Evolutionary conservation across 2,797 vertebrate species (phyloP), one percentile per base, ranked within the genome.

Genomic region (Danio albolineatus): DNA sequence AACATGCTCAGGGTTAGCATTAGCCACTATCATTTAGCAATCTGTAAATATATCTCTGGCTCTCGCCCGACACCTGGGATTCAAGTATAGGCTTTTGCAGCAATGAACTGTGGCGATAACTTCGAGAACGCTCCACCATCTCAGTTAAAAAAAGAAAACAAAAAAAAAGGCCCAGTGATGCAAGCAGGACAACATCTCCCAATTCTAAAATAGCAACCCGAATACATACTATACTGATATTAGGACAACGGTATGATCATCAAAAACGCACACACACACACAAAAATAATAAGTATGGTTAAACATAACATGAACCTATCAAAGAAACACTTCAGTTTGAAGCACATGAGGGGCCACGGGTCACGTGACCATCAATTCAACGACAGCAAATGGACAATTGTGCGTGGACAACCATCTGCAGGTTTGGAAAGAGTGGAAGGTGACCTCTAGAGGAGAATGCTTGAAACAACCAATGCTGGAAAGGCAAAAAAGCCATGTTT

Each of bases 321-420:
- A 7, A 70, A 64, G 59, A 73, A 70, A 82, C 82, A 86, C 85
- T 86, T 86, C 85, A 86, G 78, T 86, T 84, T 86, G 85, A 86
- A 86, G 85, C 83, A 86, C 13, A 73, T 73, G 66, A 80, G 48
- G 61, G 61, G 79, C 78, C 82, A 74, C 56, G 4, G 57, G 65
- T 82, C 57, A 56, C 16, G 46, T 73, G 79, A 76, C 76, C 57
- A 14, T 2, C 13, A 28, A 36, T 21, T 39, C 16, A 79, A 76
- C 48, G 19, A 73, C 82, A 76, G 82, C 82, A 64, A 79, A 66
- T 46, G 67, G 61, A 76, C 79, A 49, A 28, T 44, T 81, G 82
- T 85, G 84, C 36, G 54, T 44, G 48, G 72, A 73, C 57, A 62
- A 72, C 80, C 64, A 21, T 21, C 73, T 72, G 36, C 51, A 19